These are phyloP conservation scores for Myotis lucifugus DNA, from an alignment of 2,113 vertebrate species.

Conservation along the genomic window DNA sequence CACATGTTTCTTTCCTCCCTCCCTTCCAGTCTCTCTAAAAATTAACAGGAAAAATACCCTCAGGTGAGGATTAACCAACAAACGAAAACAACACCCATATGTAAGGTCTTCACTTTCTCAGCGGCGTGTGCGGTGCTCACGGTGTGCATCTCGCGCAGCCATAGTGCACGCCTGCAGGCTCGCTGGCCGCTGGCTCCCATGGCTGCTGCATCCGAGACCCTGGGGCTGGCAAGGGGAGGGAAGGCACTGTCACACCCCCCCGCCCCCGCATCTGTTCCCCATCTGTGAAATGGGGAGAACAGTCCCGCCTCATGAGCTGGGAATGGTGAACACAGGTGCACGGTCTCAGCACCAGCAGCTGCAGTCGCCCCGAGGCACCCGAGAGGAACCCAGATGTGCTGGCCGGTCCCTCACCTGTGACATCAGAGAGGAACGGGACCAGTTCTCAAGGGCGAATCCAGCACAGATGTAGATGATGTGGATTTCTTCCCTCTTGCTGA, in stretches of 20 bases:
- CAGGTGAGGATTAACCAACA: too few species aligned
- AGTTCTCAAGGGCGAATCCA: neutral
- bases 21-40: too few species aligned
- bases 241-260: neutral
- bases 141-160: neutral
- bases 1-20: too few species aligned
- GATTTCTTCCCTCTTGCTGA: neutral
- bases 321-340: neutral
- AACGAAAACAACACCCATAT: too few species aligned
- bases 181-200: neutral
- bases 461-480: too few species aligned
- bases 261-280: neutral
- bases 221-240: neutral
- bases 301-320: neutral
- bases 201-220: neutral
- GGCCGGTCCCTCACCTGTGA: neutral
- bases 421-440: neutral
- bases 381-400: neutral
- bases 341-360: neutral
- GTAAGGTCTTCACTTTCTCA: too few species aligned
- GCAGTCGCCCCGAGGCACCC: neutral
- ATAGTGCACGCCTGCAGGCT: neutral
- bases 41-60: too few species aligned
- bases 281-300: neutral
- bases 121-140: too few species aligned